These are phyloP conservation scores for Araneus ventricosus DNA, from an alignment of 1,140 invertebrate genomes.

Conservation along the genomic window DNA sequence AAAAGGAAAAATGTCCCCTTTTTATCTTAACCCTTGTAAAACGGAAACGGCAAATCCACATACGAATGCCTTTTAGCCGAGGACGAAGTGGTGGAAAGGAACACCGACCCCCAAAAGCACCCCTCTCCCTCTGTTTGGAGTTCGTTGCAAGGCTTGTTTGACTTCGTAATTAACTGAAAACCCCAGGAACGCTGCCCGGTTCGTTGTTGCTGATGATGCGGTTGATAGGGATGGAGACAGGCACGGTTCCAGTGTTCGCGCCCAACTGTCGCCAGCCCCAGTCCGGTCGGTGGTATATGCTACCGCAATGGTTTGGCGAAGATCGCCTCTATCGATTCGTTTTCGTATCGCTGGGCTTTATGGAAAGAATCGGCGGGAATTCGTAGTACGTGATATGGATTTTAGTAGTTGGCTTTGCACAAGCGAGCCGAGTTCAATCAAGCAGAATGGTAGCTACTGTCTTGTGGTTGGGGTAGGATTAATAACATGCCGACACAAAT, in stretches of 20 bases:
- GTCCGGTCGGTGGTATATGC: neutral
- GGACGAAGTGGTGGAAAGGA: neutral
- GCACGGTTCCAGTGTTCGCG: neutral
- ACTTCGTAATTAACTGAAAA: conserved; percentile 59
- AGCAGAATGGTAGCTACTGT: neutral
- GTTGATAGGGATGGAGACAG: neutral
- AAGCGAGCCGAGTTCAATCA: neutral
- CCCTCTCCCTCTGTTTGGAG: conserved; percentile 5
- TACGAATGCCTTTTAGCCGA: neutral
- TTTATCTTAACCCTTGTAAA: neutral
- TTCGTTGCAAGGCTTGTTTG: conserved; percentile 55
- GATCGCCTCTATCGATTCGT: neutral
- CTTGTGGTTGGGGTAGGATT: too few species aligned
- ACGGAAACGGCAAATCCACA: conserved; percentile 1
- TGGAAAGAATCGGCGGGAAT: neutral
- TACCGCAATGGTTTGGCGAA: neutral
- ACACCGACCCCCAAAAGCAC: neutral
- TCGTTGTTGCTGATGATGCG: conserved; percentile 1
- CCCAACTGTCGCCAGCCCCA: neutral
- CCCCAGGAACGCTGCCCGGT: neutral
- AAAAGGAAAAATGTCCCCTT: neutral
- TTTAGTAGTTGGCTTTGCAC: conserved; percentile 7
- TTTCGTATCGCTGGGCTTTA: neutral
- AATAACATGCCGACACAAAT: too few species aligned
- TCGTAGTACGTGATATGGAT: neutral